phyloP scores from a whole-genome alignment of 2,888 invertebrate species.

The Cheilosia vulpina region DNA sequence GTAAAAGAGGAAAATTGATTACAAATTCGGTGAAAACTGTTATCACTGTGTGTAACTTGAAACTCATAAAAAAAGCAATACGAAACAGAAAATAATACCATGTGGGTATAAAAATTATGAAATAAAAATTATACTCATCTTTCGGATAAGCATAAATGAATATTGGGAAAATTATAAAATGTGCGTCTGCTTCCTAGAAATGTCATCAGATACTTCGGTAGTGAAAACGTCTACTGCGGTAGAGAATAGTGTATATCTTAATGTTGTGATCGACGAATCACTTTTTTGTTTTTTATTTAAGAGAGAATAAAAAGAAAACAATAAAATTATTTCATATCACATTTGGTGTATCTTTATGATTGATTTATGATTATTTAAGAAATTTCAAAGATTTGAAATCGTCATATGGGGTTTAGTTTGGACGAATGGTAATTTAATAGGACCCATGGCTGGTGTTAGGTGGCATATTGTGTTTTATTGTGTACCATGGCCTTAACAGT shows the following conservation, averaged over 20 bases:
- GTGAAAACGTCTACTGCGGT: constrained; percentile 23
- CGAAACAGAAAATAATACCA: background rate
- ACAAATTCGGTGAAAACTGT: constrained; percentile 63
- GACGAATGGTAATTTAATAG: constrained; percentile 27
- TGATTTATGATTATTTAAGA: constrained; percentile 68
- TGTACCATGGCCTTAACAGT: background rate
- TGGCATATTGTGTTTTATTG: background rate
- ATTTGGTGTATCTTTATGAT: constrained; percentile 54
- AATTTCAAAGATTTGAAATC: constrained; percentile 56
- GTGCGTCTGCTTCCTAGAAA: constrained; percentile 35
- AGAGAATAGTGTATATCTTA: constrained; percentile 11
- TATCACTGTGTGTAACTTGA: constrained; percentile 63
- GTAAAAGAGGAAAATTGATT: constrained; percentile 43
- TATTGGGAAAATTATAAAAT: constrained; percentile 61
- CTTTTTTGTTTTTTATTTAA: background rate
- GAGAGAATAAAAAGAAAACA: constrained; percentile 24
- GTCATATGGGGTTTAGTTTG: constrained; percentile 20
- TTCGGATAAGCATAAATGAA: constrained; percentile 15
- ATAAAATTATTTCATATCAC: constrained; percentile 67
- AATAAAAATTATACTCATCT: constrained; percentile 44
- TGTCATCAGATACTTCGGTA: constrained; percentile 63
- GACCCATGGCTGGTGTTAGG: background rate
- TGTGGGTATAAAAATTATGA: constrained; percentile 45
- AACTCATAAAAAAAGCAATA: constrained; percentile 31
- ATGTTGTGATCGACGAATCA: constrained; percentile 34